Percentiles rank a stretch among this genome's conserved stretches.
Conservation (phyloP, 2,113 vertebrate genomes). For the Periophthalmus modestus region DNA sequence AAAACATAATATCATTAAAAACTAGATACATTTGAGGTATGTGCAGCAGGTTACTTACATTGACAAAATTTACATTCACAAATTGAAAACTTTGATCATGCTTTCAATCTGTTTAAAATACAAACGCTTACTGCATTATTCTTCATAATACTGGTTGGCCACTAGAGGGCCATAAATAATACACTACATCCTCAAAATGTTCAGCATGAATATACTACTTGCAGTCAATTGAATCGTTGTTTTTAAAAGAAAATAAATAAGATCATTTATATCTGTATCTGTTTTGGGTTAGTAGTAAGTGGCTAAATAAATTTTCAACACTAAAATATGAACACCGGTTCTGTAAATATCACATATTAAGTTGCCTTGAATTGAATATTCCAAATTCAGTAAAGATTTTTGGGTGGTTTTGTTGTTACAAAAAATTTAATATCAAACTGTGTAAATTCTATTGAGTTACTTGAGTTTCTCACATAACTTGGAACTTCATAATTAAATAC, state of each 20-base stretch:
- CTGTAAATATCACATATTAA: neutral
- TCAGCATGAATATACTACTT: neutral
- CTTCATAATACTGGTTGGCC: neutral
- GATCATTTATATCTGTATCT: too few species aligned
- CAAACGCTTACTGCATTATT: neutral
- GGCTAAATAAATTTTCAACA: too few species aligned
- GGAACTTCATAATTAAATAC: too few species aligned
- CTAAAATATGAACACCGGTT: too few species aligned
- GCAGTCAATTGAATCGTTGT: neutral
- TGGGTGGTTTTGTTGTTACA: neutral
- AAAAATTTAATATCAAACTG: neutral
- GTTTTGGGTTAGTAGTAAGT: too few species aligned
- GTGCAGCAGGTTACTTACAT: neutral
- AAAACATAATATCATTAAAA: too few species aligned
- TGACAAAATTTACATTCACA: neutral
- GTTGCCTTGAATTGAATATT: neutral
- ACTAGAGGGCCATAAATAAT: constrained; percentile 1
- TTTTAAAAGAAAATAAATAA: neutral
- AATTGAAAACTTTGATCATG: too few species aligned
- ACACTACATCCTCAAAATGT: neutral
- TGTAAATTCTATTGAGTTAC: neutral
- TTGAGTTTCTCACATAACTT: neutral
- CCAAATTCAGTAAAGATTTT: neutral
- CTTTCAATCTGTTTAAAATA: neutral
- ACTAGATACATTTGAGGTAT: neutral